Percentiles rank a stretch among this genome's conserved stretches.
Conservation (phyloP, 1,140 invertebrate genomes). For the Gonatopus flavifemur region DNA sequence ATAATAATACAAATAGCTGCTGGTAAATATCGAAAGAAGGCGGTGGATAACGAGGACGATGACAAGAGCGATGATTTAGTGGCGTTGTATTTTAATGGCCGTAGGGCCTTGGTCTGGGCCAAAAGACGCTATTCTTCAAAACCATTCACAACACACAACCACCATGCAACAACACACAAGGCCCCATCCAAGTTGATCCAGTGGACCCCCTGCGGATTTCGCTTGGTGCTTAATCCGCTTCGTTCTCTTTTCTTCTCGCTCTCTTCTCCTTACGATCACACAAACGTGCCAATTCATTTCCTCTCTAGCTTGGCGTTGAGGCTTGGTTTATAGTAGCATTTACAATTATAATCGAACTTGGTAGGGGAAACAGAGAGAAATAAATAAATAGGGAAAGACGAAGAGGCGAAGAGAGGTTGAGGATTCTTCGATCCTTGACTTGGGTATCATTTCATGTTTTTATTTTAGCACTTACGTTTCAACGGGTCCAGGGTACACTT, state of each 20-base stretch:
- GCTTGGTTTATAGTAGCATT: slow-evolving; percentile 39
- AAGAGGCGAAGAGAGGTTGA: too few species aligned
- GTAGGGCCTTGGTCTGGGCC: slow-evolving; percentile 12
- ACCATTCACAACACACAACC: slow-evolving; percentile 27
- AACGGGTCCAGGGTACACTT: background rate
- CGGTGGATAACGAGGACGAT: slow-evolving; percentile 44
- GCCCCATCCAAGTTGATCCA: slow-evolving; percentile 3
- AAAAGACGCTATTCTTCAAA: slow-evolving; percentile 28
- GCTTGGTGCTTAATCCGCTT: too few species aligned
- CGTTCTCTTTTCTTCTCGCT: too few species aligned
- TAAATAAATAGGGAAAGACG: too few species aligned
- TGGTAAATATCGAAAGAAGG: slow-evolving; percentile 28
- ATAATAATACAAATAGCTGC: slow-evolving; percentile 34
- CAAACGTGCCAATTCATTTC: too few species aligned
- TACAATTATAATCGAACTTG: slow-evolving; percentile 43
- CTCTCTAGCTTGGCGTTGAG: slow-evolving; percentile 3
- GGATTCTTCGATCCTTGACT: slow-evolving; percentile 1
- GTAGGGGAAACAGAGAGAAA: too few species aligned
- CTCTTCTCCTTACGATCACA: too few species aligned
- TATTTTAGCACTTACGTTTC: too few species aligned
- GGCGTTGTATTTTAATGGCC: slow-evolving; percentile 39
- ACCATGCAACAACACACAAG: slow-evolving; percentile 10
- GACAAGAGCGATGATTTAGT: slow-evolving; percentile 48
- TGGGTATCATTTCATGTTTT: too few species aligned
- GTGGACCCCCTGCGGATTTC: slow-evolving; percentile 27